These are phyloP conservation scores for Scartelaos histophorus DNA, from an alignment of 2,113 vertebrate species.

Conservation along the genomic window DNA sequence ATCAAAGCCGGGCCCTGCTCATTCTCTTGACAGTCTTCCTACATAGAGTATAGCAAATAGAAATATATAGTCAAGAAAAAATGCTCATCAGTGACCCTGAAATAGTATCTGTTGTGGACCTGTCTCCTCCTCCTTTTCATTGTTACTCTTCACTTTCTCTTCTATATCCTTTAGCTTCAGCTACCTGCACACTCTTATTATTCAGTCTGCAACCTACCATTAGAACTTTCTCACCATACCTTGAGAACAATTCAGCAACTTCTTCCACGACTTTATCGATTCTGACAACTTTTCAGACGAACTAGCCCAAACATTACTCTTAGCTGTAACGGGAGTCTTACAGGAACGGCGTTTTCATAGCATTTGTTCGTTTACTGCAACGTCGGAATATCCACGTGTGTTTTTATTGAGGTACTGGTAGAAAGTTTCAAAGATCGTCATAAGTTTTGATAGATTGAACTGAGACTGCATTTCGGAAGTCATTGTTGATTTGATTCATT, in stretches of 20 bases:
- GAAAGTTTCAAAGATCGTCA: too few species aligned
- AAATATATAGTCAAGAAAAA: constrained; percentile 39
- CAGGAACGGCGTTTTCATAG: neutral
- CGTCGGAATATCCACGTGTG: too few species aligned
- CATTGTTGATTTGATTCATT: too few species aligned
- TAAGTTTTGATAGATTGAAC: too few species aligned
- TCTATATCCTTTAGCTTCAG: constrained; percentile 26
- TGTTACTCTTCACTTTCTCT: neutral
- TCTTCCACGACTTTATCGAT: neutral
- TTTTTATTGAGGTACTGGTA: too few species aligned
- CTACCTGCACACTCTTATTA: constrained; percentile 29
- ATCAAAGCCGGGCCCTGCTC: constrained; percentile 14
- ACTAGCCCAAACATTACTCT: neutral
- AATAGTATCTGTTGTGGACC: constrained; percentile 38
- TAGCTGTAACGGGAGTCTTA: neutral
- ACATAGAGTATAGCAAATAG: constrained; percentile 24
- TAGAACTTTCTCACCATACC: neutral
- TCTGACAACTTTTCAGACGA: neutral
- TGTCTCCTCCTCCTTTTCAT: constrained; percentile 33
- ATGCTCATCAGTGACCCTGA: constrained; percentile 48
- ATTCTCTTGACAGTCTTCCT: constrained; percentile 25
- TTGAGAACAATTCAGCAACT: constrained; percentile 1
- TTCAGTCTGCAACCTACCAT: constrained; percentile 1
- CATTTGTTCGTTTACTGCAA: neutral
- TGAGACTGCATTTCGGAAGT: too few species aligned